Evolutionary conservation across 2,113 vertebrate species (phyloP).

Genomic region (Channa maculata): DNA sequence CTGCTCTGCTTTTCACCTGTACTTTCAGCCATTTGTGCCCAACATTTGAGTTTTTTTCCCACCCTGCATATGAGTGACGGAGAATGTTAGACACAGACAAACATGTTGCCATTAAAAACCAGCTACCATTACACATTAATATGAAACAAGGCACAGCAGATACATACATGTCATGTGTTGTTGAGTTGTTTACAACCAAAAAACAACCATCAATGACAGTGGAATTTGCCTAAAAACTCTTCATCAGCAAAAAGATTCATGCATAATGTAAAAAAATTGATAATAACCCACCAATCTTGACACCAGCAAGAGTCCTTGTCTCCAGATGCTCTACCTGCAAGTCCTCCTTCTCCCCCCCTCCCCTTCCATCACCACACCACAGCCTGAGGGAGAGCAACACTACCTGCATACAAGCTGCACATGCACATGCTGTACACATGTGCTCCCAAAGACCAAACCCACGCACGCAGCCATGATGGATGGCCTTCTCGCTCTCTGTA

Average conservation of each 20-base stretch:
- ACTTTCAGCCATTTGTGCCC: constrained; percentile 49
- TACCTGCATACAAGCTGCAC: constrained; percentile 55
- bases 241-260: constrained; percentile 51
- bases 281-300: constrained; percentile 59
- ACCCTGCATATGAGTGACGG: background rate
- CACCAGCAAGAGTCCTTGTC: constrained; percentile 60
- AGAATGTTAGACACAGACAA: constrained; percentile 7
- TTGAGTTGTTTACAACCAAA: background rate
- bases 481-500: constrained; percentile 46
- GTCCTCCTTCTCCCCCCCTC: background rate
- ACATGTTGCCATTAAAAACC: constrained; percentile 20
- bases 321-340: constrained; percentile 48
- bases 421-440: constrained; percentile 24
- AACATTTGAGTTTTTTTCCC: constrained; percentile 29
- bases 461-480: constrained; percentile 55
- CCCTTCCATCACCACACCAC: constrained; percentile 8
- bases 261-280: constrained; percentile 1
- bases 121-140: constrained; percentile 30
- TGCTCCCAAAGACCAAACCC: background rate
- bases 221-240: constrained; percentile 32
- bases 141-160: constrained; percentile 1
- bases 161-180: background rate
- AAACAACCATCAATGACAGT: constrained; percentile 9
- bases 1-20: constrained; percentile 23
- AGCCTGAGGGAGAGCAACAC: constrained; percentile 47